phyloP scores from a whole-genome alignment of 2,113 vertebrate genomes.

The Oncorhynchus nerka region DNA sequence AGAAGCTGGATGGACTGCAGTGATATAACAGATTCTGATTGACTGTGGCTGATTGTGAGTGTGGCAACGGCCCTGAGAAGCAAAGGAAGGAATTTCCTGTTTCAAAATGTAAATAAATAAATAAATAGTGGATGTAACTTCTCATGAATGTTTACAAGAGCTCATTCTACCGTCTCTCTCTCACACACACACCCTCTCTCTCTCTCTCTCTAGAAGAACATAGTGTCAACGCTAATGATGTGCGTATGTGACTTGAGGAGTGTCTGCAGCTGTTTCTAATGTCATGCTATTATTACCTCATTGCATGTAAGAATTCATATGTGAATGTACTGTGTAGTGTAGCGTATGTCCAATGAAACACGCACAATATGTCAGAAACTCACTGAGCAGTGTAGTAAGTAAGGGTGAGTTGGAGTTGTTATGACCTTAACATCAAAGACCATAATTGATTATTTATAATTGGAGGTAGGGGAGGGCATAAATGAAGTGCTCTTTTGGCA shows the following conservation, averaged over 20 bases:
- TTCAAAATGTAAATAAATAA: background rate
- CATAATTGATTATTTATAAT: too few relatives aligned
- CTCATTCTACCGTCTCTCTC: background rate
- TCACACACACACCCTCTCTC: too few relatives aligned
- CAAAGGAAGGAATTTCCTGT: background rate
- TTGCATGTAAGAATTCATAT: background rate
- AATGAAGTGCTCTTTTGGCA: too few relatives aligned
- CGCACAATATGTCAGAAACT: too few relatives aligned
- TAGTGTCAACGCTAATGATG: background rate
- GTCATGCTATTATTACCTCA: constrained; percentile 4
- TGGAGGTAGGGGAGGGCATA: too few relatives aligned
- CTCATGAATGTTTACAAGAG: background rate
- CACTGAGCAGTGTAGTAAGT: too few relatives aligned
- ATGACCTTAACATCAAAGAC: too few relatives aligned
- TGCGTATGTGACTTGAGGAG: background rate
- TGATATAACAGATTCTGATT: background rate
- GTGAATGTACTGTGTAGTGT: too few relatives aligned
- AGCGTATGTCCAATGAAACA: too few relatives aligned
- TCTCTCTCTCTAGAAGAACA: background rate
- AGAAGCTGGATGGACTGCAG: too few relatives aligned
- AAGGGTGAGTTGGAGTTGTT: too few relatives aligned
- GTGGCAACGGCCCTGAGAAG: background rate
- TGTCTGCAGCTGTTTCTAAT: constrained; percentile 32
- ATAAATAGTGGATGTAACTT: background rate
- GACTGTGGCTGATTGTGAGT: background rate